Base-by-base conservation (phyloP, 2,113 vertebrate species). In the Etheostoma spectabile region DNA sequence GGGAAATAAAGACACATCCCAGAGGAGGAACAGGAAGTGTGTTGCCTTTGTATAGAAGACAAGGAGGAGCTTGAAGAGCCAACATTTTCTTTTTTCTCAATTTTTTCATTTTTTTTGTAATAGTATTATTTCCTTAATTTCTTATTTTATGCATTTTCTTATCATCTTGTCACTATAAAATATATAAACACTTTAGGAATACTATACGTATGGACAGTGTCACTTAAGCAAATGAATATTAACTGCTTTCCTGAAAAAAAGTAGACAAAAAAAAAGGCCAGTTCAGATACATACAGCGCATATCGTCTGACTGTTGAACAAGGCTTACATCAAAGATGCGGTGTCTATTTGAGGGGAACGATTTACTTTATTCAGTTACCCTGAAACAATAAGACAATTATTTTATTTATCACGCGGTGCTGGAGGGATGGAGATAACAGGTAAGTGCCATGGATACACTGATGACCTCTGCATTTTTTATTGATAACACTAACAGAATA, bases 401-500 rank as follows among this genome's bases (percentile, higher is more conserved):
- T 79, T 88, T 55, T 71, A 79, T 77, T 85, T 57, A 77, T 84
- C 70, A 59, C 42, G n/a, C 16, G 24, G 27, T 16, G 82, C 90
- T 77, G 84, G 56, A 73, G 86, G 88, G 76, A 64, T 5, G 14
- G 22, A 88, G 92, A 92, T 91, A 92, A 71, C 61, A 77, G 57
- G 68, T 76, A 85, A 76, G 60, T 56, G 27, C 61, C 57, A 57
- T 16, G 46, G 81, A 80, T 82, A 59, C 80, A 87, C 80, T 74
- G 84, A 82, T 91, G 88, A 79, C 85, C 76, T 57, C 69, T 84
- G 73, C 70, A 49, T 79, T 85, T 79, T 70, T 49, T 68, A 6
- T 15, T 71, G 87, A 89, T 89, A 89, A 83, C 63, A 74, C 64
- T 88, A 91, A 91, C 86, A 52, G 84, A 85, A 92, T 92, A 90